Evolutionary conservation across 1,140 invertebrate species (phyloP), one percentile per base, ranked within the genome.

Genomic region (Drosophila ogumai): DNA sequence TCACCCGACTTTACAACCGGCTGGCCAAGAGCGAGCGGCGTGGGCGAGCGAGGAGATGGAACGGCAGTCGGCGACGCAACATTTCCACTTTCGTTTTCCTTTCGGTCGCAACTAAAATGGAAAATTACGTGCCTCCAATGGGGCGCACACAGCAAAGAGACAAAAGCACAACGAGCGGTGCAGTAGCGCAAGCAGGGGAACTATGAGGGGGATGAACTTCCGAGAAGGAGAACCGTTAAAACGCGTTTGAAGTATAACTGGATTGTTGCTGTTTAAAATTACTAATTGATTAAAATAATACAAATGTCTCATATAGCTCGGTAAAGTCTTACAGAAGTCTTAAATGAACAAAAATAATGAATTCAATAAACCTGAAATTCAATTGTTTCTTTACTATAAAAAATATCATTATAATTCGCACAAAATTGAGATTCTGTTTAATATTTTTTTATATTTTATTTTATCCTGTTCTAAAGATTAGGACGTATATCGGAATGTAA

Each of bases 41-140:
- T 47, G 54, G 47, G 71, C 57, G 69, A 75, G 54, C 41, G 41
- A 54, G 73, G 55, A 68, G 66, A 19, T 65, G 68, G 41, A 74
- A 57, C 47, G 25, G 44, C 43, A 54, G 19, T 22, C 49, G 59
- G 74, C 85, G 72, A 68, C 61, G 77, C 85, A 81, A 73, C 81
- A 79, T 90, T 90, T 90, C 64, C 85, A 90, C 85, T 90, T 90
- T 90, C 85, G 69, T 88, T 88, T 88, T 90, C 54, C 49, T 69
- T 72, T 79, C 40, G 47, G 19, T 47, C 22, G 58, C 77, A 78
- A 63, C 76, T 68, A 75, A 86, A 55, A 76, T 86, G 77, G 57
- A 79, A 87, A 88, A 82, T 82, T 79, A 79, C 79, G 69, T 86
- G 60, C 61, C 72, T 61, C 54, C 67, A 64, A 28, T 31, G 47